Percentiles rank a stretch among this genome's conserved stretches.
Conservation (phyloP, 23 tunicate genomes). For the Halocynthia roretzi region DNA sequence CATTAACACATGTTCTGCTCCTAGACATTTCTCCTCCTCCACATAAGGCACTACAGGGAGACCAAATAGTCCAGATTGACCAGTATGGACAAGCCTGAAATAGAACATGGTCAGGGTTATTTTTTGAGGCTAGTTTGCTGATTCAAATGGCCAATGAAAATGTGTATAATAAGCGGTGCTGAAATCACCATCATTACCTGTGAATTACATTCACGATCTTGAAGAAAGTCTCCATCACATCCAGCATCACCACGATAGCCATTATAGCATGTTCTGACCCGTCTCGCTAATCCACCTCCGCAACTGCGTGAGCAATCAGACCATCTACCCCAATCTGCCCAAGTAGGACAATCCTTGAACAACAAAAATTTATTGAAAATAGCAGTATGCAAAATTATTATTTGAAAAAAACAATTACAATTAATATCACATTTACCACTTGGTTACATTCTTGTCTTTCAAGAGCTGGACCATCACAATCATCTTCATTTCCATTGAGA, state of each 20-base stretch:
- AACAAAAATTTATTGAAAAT: not conserved
- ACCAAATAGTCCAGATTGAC: constrained; percentile 45
- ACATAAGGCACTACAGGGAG: constrained; percentile 55
- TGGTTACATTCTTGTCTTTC: constrained; percentile 24
- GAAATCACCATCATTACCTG: not conserved
- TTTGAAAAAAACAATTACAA: not conserved
- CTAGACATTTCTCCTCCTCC: constrained; percentile 38
- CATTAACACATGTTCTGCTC: constrained; percentile 43
- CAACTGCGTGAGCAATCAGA: constrained; percentile 43
- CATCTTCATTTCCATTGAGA: constrained; percentile 38
- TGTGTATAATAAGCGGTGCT: no score
- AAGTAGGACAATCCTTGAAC: constrained; percentile 25
- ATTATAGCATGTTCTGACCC: constrained; percentile 37
- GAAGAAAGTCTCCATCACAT: constrained; percentile 33
- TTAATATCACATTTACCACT: constrained; percentile 3
- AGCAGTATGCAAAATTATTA: not conserved
- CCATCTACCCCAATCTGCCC: constrained; percentile 64
- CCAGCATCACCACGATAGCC: constrained; percentile 33
- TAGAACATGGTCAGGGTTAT: not conserved
- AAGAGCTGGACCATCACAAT: constrained; percentile 23
- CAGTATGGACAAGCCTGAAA: constrained; percentile 33
- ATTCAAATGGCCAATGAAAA: no score
- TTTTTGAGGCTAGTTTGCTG: no score
- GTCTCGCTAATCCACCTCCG: constrained; percentile 43
- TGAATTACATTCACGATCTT: constrained; percentile 25